These are phyloP conservation scores for Eriosoma lanigerum DNA, from an alignment of 1,140 invertebrate species.

Conservation along the genomic window DNA sequence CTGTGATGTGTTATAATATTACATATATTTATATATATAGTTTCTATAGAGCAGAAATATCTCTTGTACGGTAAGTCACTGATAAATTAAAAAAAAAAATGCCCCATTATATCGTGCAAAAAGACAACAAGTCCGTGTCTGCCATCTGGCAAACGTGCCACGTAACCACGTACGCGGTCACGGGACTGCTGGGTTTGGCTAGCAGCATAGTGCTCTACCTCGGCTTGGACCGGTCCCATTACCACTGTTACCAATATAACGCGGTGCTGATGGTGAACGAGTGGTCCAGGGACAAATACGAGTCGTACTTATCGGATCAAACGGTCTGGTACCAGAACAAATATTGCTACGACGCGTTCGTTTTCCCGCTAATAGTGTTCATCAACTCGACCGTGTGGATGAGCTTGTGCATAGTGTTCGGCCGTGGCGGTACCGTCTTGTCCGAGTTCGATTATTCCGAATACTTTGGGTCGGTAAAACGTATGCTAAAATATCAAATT, in stretches of 20 bases:
- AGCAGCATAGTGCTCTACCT: background rate
- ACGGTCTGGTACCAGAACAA: background rate
- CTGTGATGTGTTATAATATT: too few relatives aligned
- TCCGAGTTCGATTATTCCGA: background rate
- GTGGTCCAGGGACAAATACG: background rate
- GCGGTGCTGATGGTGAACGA: background rate
- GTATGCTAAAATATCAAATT: too few relatives aligned
- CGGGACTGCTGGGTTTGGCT: background rate
- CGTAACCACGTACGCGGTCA: background rate
- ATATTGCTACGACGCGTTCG: background rate
- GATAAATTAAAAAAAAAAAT: background rate
- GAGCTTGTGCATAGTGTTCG: background rate
- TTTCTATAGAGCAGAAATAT: background rate
- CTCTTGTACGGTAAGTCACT: too few relatives aligned
- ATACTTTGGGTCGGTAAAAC: background rate
- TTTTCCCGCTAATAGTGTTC: background rate
- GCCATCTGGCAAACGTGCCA: background rate
- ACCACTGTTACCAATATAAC: constrained; percentile 11
- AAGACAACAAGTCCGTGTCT: background rate
- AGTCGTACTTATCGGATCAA: background rate
- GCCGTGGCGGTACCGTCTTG: background rate
- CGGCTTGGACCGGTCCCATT: background rate
- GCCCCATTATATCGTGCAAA: background rate
- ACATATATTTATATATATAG: too few relatives aligned
- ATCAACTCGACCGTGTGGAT: background rate